A percentile compares a stretch with the other conserved stretches of the same genome.
These are phyloP conservation scores for Antheraea mylitta DNA, from an alignment of 1,140 invertebrate genomes.

Conservation along the genomic window DNA sequence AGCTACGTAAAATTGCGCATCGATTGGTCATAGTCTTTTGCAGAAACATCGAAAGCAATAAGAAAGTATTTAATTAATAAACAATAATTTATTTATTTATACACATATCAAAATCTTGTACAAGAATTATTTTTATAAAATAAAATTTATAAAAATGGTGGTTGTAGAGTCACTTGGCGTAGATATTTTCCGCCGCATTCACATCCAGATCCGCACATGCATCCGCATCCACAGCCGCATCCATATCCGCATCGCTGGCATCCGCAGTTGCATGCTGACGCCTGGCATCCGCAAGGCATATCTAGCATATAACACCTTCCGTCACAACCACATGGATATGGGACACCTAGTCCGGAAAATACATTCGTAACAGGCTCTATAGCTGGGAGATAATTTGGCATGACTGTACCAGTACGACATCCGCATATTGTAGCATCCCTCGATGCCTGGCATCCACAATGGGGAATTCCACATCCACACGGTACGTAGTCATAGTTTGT, in stretches of 20 bases:
- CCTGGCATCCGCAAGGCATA: neutral
- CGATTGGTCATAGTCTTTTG: no score
- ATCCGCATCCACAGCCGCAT: slow-evolving; percentile 10
- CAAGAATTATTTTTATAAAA: neutral
- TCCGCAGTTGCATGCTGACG: neutral
- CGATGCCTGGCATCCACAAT: slow-evolving; percentile 3
- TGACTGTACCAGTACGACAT: neutral
- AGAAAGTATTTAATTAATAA: neutral
- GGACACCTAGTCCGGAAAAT: neutral
- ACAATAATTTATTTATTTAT: neutral
- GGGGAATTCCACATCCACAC: slow-evolving; percentile 12
- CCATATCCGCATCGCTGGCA: neutral
- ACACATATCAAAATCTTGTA: neutral
- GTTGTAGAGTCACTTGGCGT: slow-evolving; percentile 33
- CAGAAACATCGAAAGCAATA: neutral
- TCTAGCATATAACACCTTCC: neutral
- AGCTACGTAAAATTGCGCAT: no score
- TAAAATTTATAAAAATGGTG: slow-evolving; percentile 35
- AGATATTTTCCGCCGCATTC: slow-evolving; percentile 30
- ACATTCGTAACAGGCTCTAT: neutral
- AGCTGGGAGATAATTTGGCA: neutral
- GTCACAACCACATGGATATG: neutral
- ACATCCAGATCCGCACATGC: slow-evolving; percentile 6
- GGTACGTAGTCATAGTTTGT: neutral
- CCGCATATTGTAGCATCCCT: neutral